Base-by-base conservation (phyloP, 1,140 invertebrate species). In the Steinernema khuongi region DNA sequence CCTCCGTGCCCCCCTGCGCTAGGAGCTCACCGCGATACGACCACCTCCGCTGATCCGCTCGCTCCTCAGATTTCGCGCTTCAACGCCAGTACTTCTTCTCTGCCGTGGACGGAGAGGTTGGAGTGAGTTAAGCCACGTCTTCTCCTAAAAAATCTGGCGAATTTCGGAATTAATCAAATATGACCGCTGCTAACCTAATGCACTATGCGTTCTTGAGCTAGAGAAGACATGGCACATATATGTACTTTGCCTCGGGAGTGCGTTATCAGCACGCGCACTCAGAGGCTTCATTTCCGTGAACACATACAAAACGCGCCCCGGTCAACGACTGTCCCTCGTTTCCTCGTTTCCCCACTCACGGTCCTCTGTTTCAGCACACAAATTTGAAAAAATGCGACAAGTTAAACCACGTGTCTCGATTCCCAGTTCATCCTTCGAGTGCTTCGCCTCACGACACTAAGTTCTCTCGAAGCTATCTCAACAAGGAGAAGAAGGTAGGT, bases 401-500 rank as follows among this genome's bases (percentile, higher is more conserved):
- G 50, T 74, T 81, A 73, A 81, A 81, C 76, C 80, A 81, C 77
- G 76, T 81, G 28, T 68, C 77, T 29, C 80, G 80, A 36, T 79
- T 79, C 77, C 79, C 80, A 22, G 77, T 81, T 36, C 78, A 81
- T 78, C 80, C 80, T 30, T 79, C 77, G 44, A 77, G 79, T 72
- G 78, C 76, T 68, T 74, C 80, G 30, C 73, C 73, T 19, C 73
- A 78, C 80, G 78, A 81, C 60, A 80, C 77, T 81, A 81, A 81
- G 71, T 81, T 81, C 68, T 76, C 77, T 19, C 81, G 81, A 67
- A 79, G 80, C 67, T 81, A 81, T 71, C 77, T 81, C 73, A 81
- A 81, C 78, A 81, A 81, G 74, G 80, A 81, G 43, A 81, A 81
- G 73, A 81, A 81, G 80, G 80, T 81, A n/a, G 41, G 79, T 81